phyloP scores from a whole-genome alignment of 2,113 vertebrate species.

The Columba livia region DNA sequence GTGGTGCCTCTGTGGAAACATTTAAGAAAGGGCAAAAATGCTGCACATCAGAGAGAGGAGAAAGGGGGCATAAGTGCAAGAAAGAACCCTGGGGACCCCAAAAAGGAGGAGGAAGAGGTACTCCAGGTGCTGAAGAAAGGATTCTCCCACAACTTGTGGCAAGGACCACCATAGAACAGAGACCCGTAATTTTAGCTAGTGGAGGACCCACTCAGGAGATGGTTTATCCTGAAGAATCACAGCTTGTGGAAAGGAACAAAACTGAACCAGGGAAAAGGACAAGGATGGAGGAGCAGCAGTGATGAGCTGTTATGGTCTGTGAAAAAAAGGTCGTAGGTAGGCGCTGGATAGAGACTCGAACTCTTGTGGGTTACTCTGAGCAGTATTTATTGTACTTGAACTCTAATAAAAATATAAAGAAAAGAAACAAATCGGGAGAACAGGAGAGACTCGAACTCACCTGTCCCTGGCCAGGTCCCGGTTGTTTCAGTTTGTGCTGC shows the following conservation, averaged over 20 bases:
- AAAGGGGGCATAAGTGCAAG: accelerated
- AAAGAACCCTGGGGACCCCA: neutral
- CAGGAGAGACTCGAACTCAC: too few relatives aligned
- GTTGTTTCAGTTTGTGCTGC: too few relatives aligned
- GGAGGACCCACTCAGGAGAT: neutral
- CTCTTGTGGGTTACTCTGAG: too few relatives aligned
- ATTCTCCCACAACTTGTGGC: neutral
- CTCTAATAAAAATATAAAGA: too few relatives aligned
- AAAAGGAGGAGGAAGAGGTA: neutral
- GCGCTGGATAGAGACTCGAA: too few relatives aligned
- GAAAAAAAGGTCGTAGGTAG: too few relatives aligned
- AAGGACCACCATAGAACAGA: neutral
- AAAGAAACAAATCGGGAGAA: too few relatives aligned
- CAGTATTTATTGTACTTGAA: too few relatives aligned
- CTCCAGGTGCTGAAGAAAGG: neutral
- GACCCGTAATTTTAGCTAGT: neutral
- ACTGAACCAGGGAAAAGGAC: neutral
- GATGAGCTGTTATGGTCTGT: neutral
- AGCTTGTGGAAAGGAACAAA: neutral
- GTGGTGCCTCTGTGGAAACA: neutral
- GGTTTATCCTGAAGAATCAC: neutral
- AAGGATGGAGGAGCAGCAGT: neutral
- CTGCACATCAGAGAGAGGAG: neutral
- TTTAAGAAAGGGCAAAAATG: neutral
- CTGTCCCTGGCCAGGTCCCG: too few relatives aligned